phyloP scores from a whole-genome alignment of 2,797 vertebrate genomes.

The Danio choprae region DNA sequence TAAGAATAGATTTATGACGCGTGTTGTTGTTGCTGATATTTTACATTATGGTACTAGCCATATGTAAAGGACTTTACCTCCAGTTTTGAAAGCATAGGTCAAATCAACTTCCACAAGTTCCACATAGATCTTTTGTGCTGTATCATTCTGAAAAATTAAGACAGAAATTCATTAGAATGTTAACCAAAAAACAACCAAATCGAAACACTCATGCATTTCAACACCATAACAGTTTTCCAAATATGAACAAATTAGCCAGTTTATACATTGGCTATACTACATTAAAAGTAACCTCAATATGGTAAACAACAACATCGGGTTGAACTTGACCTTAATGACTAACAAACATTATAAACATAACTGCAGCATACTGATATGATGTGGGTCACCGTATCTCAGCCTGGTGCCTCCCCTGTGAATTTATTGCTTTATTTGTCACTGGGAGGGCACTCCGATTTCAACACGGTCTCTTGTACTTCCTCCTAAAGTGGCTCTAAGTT shows the following conservation, averaged over 20 bases:
- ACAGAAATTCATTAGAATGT: constrained; percentile 7
- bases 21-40: background rate
- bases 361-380: background rate
- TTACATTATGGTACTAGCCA: background rate
- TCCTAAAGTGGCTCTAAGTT: constrained; percentile 55
- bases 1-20: background rate
- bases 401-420: background rate
- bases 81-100: constrained; percentile 59
- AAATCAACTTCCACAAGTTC: constrained; percentile 59
- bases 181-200: background rate
- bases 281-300: no score
- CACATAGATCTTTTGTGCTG: constrained; percentile 60
- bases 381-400: background rate
- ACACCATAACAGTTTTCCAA: background rate
- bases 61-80: constrained; percentile 59
- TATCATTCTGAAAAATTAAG: constrained; percentile 62
- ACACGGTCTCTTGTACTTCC: constrained; percentile 62
- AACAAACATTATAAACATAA: background rate
- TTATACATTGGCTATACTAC: no score
- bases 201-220: background rate
- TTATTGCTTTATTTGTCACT: constrained; percentile 21
- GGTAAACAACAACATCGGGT: background rate
- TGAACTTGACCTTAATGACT: background rate
- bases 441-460: constrained; percentile 23
- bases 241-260: no score